These are phyloP conservation scores for Notothenia coriiceps DNA, from an alignment of 2,113 vertebrate species.

Conservation along the genomic window DNA sequence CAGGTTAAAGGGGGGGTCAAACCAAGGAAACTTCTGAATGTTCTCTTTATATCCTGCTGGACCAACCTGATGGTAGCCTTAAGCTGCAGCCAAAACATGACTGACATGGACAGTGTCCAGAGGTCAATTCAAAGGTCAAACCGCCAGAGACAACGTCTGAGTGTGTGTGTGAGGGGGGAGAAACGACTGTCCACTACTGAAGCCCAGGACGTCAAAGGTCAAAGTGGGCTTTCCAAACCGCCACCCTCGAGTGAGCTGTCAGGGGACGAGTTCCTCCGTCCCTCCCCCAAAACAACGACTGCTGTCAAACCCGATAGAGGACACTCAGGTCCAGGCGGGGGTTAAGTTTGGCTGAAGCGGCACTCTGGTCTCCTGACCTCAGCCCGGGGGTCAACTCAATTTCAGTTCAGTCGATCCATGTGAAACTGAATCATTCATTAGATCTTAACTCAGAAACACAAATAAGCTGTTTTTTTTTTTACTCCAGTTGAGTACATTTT, in stretches of 20 bases:
- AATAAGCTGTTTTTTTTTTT: background rate
- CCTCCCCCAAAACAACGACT: conserved; percentile 56
- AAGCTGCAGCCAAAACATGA: conserved; percentile 22
- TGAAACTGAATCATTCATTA: conserved; percentile 35
- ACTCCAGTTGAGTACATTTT: background rate
- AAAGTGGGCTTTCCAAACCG: conserved; percentile 72
- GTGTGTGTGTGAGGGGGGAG: background rate
- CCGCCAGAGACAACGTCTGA: conserved; percentile 42
- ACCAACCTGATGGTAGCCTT: background rate
- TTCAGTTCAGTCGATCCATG: conserved; percentile 56
- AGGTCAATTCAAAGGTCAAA: conserved; percentile 58
- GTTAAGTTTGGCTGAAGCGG: conserved; percentile 34
- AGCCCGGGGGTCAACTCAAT: conserved; percentile 47
- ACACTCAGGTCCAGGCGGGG: conserved; percentile 27
- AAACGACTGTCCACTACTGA: conserved; percentile 33
- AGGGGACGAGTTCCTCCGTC: conserved; percentile 44
- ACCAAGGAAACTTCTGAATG: conserved; percentile 4
- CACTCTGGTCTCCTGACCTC: conserved; percentile 48
- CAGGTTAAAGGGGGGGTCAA: background rate
- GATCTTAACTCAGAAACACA: conserved; percentile 6
- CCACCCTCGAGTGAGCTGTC: conserved; percentile 64
- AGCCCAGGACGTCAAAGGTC: conserved; percentile 57
- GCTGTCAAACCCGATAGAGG: conserved; percentile 59
- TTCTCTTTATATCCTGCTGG: background rate
- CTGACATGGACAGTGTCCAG: conserved; percentile 57